Percentiles rank a stretch among this genome's conserved stretches.
These are phyloP conservation scores for Sarcophilus harrisii DNA, from an alignment of 2,797 vertebrate species.

Conservation along the genomic window DNA sequence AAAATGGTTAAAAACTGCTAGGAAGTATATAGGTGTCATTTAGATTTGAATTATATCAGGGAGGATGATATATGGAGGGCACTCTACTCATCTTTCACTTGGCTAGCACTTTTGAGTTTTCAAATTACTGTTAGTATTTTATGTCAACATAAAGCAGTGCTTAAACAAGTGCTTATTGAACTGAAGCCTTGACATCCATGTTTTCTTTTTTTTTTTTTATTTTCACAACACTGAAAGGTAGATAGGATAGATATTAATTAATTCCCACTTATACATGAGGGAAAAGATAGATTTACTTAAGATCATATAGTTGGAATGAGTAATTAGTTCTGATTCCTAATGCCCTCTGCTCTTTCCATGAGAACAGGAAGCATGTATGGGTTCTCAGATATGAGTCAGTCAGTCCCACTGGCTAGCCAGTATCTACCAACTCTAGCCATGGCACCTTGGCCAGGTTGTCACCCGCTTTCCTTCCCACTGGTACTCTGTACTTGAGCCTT, in stretches of 20 bases:
- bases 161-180: neutral
- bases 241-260: neutral
- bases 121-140: neutral
- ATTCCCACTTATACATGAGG: constrained; percentile 16
- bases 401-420: neutral
- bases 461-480: neutral
- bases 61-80: neutral
- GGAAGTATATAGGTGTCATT: constrained; percentile 18
- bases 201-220: neutral
- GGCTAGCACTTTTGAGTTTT: neutral
- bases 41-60: neutral
- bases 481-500: neutral
- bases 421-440: neutral
- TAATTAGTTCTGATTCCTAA: neutral
- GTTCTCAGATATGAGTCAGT: neutral
- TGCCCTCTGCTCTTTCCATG: neutral
- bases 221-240: neutral
- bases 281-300: neutral
- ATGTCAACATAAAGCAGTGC: neutral
- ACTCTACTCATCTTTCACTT: neutral
- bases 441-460: neutral
- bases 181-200: neutral
- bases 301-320: constrained; percentile 5
- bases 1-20: constrained; percentile 21
- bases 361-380: neutral